A percentile compares a stretch with the other conserved stretches of the same genome.
phyloP scores from a whole-genome alignment of 2,888 invertebrate species.

The Cataglyphis rosenhaueri region DNA sequence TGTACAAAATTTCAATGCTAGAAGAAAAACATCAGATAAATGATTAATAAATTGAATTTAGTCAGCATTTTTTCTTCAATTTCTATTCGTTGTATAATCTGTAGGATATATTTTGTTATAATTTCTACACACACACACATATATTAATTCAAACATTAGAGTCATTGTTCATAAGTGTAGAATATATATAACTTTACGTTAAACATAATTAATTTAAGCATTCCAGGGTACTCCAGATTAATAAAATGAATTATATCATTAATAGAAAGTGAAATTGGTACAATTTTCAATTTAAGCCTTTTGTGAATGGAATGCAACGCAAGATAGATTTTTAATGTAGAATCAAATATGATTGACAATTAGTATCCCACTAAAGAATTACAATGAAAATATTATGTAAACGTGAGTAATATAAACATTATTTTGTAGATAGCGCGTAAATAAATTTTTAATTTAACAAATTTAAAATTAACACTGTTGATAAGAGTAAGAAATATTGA shows the following conservation, averaged over 20 bases:
- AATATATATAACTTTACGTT: not conserved
- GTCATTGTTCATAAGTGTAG: constrained; percentile 18
- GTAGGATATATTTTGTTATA: not conserved
- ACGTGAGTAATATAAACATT: not conserved
- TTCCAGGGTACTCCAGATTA: not conserved
- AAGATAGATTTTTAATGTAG: not conserved
- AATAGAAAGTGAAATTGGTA: not conserved
- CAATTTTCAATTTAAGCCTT: not conserved
- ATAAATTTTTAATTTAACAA: constrained; percentile 23
- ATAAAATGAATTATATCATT: not conserved
- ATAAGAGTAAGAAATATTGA: not conserved
- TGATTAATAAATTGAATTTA: not conserved
- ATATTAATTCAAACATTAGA: not conserved
- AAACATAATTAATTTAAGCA: constrained; percentile 3
- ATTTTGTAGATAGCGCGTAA: not conserved
- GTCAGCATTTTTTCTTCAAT: not conserved
- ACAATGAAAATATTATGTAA: not conserved
- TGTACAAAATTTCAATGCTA: not conserved
- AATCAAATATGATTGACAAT: not conserved
- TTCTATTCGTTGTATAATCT: not conserved
- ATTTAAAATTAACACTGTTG: not conserved
- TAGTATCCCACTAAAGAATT: not conserved
- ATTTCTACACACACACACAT: not conserved
- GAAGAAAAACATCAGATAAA: not conserved
- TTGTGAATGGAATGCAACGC: not conserved